Base-by-base conservation (phyloP, 2,113 vertebrate species). In the Nannospalax galili region DNA sequence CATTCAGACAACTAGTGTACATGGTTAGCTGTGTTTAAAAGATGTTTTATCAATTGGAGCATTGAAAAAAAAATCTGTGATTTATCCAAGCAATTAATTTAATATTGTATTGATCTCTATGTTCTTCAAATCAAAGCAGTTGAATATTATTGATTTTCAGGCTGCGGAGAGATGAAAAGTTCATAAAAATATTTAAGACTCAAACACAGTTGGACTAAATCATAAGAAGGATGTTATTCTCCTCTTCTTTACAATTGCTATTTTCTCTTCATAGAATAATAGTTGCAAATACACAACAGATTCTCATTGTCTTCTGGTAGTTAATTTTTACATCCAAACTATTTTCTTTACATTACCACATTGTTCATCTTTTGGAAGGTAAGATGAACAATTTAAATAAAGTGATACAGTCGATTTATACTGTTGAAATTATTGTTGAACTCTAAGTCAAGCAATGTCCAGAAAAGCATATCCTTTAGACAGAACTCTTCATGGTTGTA, bases 151-250 rank as follows among this genome's bases (percentile, higher is more conserved):
- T 64, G 37, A 80, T 52, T 80, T 88, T 60, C 7, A 75, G 7
- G 12, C 8, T 90, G 48, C 16, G 69, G 20, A 80, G 24, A 42
- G 30, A 22, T 78, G n/a, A 92, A 72, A 0, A 35, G 15, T 81
- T 91, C 15, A 87, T 52, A 90, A 93, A 85, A 35, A 8, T 74
- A 67, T 12, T 79, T 92, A 84, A 84, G 15, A 74, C n/a, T 79
- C 7, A 90, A 88, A 64, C 1, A 80, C 0, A 82, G 69, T 80
- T 64, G 2, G 1, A n/a, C 22, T 74, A 70, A 74, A 82, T 40
- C 20, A 82, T 2, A 86, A 78, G 58, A 80, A 4, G 4, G 70
- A 73, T 4, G 77, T 84, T 72, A 72, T 92, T 22, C 0, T 88
- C n/a, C n/a, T n/a, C n/a, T n/a, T n/a, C n/a, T n/a, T n/a, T n/a